Percentiles rank a stretch among this genome's conserved stretches.
Conservation (phyloP, 2,113 vertebrate species). For the Bungarus multicinctus region DNA sequence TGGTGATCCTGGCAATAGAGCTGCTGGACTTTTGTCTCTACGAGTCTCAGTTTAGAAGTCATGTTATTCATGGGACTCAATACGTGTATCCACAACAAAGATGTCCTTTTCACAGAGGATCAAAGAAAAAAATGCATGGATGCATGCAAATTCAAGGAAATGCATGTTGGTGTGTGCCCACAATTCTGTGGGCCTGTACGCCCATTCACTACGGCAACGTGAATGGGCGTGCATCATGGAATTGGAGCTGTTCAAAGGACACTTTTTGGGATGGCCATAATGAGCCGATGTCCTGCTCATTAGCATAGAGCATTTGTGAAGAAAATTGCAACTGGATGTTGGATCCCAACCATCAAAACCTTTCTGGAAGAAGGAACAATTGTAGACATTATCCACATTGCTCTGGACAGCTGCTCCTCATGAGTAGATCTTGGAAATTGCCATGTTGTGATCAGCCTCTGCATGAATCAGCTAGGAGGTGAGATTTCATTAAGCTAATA, state of each 20-base stretch:
- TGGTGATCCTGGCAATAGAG: background rate
- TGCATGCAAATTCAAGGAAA: background rate
- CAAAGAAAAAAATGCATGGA: background rate
- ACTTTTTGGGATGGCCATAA: background rate
- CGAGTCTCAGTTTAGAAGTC: background rate
- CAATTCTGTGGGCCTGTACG: background rate
- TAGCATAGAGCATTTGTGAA: background rate
- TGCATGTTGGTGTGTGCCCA: background rate
- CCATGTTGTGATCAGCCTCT: too few relatives aligned
- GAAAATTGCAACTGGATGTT: background rate
- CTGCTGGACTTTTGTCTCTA: background rate
- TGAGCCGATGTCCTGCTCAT: background rate
- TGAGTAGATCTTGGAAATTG: too few relatives aligned
- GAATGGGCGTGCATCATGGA: background rate
- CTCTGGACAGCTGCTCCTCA: too few relatives aligned
- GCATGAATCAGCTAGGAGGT: too few relatives aligned
- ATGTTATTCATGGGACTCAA: background rate
- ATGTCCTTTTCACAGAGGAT: background rate
- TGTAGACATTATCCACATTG: too few relatives aligned
- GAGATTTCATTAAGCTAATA: too few relatives aligned
- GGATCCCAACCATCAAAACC: background rate
- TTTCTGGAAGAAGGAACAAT: background rate
- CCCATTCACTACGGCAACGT: background rate
- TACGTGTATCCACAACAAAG: background rate
- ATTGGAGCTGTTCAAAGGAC: background rate